Evolutionary conservation across 1,140 invertebrate genomes (phyloP), one percentile per base, ranked within the genome.

Genomic region (Potamilus streckersoni): DNA sequence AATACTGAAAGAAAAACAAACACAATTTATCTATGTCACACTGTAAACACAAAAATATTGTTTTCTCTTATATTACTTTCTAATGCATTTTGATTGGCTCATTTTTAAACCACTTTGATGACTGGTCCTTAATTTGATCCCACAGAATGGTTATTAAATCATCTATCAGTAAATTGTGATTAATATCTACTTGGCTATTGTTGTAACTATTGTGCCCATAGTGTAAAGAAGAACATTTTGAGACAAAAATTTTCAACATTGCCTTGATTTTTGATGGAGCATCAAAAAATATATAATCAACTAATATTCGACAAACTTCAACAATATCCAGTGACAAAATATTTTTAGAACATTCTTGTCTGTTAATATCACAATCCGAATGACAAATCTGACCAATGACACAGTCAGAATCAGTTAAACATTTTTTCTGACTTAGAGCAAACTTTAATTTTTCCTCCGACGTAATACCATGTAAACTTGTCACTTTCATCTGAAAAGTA

Each of bases 221-320:
- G 14, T 71, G 59, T 20, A 75, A 59, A 31, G 74, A 16, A 19
- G 62, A 58, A 75, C 81, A 82, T 38, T 82, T 63, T 38, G 73
- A 71, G 4, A 82, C 59, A 20, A 82, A 63, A 17, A 74, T 61
- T 58, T 72, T 69, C n/a, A 82, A 62, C 11, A 55, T 59, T 27
- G 49, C 67, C 65, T 76, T 76, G 13, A 80, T 63, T n/a, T 79
- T 63, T 2, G 58, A 58, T 15, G 84, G 83, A 19, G 80, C 78
- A 71, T 84, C 83, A 68, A 75, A 83, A 20, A 85, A 67, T 19
- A 87, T 31, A 67, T 87, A 87, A 59, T 86, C 84, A n/a, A 77
- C 74, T 6, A 87, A 31, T 15, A 87, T 78, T 56, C 83, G 76
- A 76, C 85, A 87, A 11, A 85, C 72, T 69, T 76, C 72, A 31